These are phyloP conservation scores for Aurelia aurita DNA, from an alignment of 30 jellyfish, hydroid and myxozoan species.

Conservation along the genomic window DNA sequence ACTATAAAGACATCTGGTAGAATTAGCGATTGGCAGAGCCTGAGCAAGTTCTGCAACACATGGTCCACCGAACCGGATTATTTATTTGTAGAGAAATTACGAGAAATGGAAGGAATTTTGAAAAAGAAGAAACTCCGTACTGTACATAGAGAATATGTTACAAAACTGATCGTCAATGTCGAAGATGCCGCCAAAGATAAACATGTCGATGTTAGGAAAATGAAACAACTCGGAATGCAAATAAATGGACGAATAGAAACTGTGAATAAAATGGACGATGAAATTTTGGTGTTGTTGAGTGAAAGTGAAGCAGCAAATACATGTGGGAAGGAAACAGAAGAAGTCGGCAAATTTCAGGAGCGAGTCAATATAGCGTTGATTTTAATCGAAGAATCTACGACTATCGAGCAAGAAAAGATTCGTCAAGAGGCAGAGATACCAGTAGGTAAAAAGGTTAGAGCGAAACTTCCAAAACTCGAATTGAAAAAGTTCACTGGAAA, in stretches of 20 bases:
- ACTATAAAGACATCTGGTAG: too few relatives aligned
- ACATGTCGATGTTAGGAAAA: too few relatives aligned
- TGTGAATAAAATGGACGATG: neutral
- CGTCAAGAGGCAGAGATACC: neutral
- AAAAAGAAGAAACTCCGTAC: too few relatives aligned
- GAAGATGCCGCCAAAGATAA: too few relatives aligned
- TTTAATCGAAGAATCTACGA: constrained; percentile 1
- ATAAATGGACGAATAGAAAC: neutral
- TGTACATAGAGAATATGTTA: too few relatives aligned
- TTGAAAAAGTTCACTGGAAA: constrained; percentile 11
- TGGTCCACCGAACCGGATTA: too few relatives aligned
- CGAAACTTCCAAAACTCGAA: constrained; percentile 6
- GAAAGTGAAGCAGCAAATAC: neutral
- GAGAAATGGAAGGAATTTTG: too few relatives aligned
- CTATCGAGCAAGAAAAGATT: neutral
- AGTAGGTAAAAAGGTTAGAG: neutral
- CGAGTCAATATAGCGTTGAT: neutral
- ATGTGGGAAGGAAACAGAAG: neutral
- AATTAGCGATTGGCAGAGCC: too few relatives aligned
- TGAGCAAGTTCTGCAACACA: too few relatives aligned
- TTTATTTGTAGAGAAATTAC: too few relatives aligned
- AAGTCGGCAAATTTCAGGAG: neutral
- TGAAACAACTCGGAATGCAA: too few relatives aligned
- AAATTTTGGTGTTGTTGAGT: neutral
- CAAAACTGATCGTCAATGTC: too few relatives aligned